Conservation (phyloP, 2,888 invertebrate genomes). For the Nemotelus pantherinus region DNA sequence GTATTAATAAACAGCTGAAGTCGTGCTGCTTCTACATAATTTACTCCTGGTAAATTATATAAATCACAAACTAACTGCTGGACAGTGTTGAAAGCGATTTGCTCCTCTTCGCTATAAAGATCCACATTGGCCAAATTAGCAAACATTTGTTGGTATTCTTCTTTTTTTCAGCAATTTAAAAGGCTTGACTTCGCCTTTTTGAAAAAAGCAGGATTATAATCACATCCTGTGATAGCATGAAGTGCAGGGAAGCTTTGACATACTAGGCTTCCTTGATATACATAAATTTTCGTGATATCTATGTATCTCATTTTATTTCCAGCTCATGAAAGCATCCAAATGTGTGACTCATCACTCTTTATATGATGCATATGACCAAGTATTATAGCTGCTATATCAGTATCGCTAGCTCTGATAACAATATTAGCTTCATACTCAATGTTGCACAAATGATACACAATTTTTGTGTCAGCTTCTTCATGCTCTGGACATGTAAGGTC, state of each 20-base stretch:
- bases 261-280: neutral
- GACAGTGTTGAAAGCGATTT: conserved; percentile 15
- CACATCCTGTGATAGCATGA: conserved; percentile 6
- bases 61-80: conserved; percentile 18
- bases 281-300: neutral
- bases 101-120: conserved; percentile 10
- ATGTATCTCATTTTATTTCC: conserved; percentile 17
- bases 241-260: neutral
- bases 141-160: conserved; percentile 6
- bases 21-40: conserved; percentile 53
- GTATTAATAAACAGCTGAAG: conserved; percentile 52
- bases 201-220: neutral
- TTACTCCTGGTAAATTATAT: conserved; percentile 34
- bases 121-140: conserved; percentile 1
- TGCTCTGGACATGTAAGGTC: no score
- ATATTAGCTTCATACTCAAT: no score
- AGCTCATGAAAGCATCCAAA: conserved; percentile 7
- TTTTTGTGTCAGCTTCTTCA: no score
- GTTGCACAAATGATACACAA: no score
- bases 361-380: conserved; percentile 19
- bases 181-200: neutral
- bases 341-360: neutral
- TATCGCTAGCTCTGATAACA: no score
- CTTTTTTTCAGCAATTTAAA: conserved; percentile 19
- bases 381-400: conserved; percentile 1